Evolutionary conservation across 2,888 invertebrate species (phyloP).

Genomic region (Zygaena filipendulae): DNA sequence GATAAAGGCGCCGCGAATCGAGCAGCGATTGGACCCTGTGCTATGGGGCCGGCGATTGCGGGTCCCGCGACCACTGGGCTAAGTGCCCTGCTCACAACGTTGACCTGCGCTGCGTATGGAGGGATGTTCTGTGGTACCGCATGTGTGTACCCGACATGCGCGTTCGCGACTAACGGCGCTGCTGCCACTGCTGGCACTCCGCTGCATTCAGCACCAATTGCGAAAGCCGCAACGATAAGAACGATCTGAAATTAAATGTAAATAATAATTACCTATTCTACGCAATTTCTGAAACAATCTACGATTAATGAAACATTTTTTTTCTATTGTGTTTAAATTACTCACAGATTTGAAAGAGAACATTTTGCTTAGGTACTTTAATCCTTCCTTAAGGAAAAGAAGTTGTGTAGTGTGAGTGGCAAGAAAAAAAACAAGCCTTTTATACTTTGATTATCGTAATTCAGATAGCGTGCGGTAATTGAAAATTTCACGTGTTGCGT

Average conservation of each 20-base stretch:
- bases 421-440: slow-evolving; percentile 42
- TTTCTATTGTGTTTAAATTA: slow-evolving; percentile 5
- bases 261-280: too few relatives aligned
- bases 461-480: slow-evolving; percentile 46
- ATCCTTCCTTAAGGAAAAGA: slow-evolving; percentile 58
- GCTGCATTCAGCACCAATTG: slow-evolving; percentile 42
- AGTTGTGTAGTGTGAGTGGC: slow-evolving; percentile 46
- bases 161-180: slow-evolving; percentile 59
- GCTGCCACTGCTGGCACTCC: slow-evolving; percentile 33
- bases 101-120: slow-evolving; percentile 71
- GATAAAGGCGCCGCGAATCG: slow-evolving; percentile 19
- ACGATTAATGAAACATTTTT: background rate
- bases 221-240: slow-evolving; percentile 46
- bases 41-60: slow-evolving; percentile 23
- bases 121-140: slow-evolving; percentile 72
- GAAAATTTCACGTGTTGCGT: slow-evolving; percentile 54
- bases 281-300: too few relatives aligned
- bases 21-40: slow-evolving; percentile 23
- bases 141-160: slow-evolving; percentile 66
- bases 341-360: slow-evolving; percentile 63
- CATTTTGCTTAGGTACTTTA: slow-evolving; percentile 51
- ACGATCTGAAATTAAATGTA: slow-evolving; percentile 38
- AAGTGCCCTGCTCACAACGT: slow-evolving; percentile 56
- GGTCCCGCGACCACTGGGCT: slow-evolving; percentile 45
- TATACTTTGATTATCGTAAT: slow-evolving; percentile 58